Evolutionary conservation across 2,797 vertebrate species (phyloP).

Genomic region (Phrynocephalus guinanensis): DNA sequence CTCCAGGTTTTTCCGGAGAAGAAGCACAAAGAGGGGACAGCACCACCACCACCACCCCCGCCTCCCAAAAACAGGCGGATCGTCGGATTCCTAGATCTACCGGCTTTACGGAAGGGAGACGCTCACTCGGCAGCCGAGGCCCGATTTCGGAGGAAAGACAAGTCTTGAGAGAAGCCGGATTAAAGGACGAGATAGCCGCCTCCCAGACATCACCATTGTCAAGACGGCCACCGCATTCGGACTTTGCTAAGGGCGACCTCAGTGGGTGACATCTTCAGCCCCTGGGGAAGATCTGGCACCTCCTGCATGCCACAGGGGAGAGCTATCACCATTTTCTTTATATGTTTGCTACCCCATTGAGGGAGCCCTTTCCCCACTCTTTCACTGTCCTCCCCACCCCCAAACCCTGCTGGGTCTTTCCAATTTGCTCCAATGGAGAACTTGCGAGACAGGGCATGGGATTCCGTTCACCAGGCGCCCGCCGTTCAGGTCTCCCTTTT

Average conservation of each 20-base stretch:
- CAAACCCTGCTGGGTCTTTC: too few relatives aligned
- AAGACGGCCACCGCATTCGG: too few relatives aligned
- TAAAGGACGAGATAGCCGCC: background rate
- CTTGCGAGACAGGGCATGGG: too few relatives aligned
- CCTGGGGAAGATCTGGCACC: too few relatives aligned
- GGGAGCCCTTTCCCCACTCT: background rate
- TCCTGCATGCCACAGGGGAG: too few relatives aligned
- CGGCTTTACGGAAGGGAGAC: fast-evolving
- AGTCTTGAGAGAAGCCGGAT: background rate
- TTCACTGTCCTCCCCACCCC: too few relatives aligned
- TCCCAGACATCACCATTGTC: too few relatives aligned
- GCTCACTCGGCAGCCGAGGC: background rate
- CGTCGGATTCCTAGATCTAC: background rate
- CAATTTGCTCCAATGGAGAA: too few relatives aligned
- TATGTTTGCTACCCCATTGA: too few relatives aligned
- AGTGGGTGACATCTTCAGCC: too few relatives aligned
- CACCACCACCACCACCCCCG: background rate
- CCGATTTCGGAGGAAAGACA: background rate
- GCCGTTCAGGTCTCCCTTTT: background rate
- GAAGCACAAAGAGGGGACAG: fast-evolving
- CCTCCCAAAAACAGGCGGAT: too few relatives aligned
- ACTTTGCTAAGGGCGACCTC: background rate
- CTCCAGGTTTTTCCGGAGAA: background rate
- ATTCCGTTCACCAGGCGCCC: background rate
- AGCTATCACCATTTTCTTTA: too few relatives aligned